A percentile compares a stretch with the other conserved stretches of the same genome.
phyloP scores from a whole-genome alignment of 1,140 invertebrate species.

The Pachypeltis micranthus region DNA sequence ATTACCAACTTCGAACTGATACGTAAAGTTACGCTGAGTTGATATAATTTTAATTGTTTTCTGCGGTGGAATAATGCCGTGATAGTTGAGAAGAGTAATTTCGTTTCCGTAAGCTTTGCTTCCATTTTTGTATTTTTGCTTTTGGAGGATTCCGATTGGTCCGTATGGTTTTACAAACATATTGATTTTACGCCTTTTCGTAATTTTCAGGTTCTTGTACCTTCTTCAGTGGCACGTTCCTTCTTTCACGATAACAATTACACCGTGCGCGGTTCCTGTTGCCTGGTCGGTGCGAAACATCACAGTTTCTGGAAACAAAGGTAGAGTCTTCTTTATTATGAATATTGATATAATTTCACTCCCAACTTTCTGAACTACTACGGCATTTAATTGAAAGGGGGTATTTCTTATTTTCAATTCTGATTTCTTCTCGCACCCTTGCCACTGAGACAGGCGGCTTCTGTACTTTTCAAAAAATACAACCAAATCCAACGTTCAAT shows the following conservation, averaged over 20 bases:
- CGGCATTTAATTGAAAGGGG: background rate
- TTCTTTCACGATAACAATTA: slow-evolving; percentile 1
- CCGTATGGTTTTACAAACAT: too few relatives aligned
- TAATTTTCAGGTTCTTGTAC: background rate
- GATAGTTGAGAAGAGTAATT: too few relatives aligned
- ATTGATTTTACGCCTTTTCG: background rate
- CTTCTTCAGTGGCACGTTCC: background rate
- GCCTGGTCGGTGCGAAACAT: background rate
- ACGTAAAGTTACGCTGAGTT: too few relatives aligned
- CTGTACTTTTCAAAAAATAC: background rate
- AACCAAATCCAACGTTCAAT: background rate
- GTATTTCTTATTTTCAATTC: background rate
- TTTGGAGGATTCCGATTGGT: too few relatives aligned
- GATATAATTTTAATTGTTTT: too few relatives aligned
- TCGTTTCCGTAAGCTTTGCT: too few relatives aligned
- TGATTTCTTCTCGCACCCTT: background rate
- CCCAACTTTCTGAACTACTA: background rate
- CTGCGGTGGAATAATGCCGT: too few relatives aligned
- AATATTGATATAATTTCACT: background rate
- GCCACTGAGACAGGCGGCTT: background rate
- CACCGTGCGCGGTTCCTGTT: background rate
- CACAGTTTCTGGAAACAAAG: background rate
- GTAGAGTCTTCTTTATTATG: too few relatives aligned
- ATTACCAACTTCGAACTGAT: too few relatives aligned
- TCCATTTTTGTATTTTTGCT: too few relatives aligned